Base-by-base conservation (phyloP, 2,113 vertebrate genomes). In the Columba janthina region DNA sequence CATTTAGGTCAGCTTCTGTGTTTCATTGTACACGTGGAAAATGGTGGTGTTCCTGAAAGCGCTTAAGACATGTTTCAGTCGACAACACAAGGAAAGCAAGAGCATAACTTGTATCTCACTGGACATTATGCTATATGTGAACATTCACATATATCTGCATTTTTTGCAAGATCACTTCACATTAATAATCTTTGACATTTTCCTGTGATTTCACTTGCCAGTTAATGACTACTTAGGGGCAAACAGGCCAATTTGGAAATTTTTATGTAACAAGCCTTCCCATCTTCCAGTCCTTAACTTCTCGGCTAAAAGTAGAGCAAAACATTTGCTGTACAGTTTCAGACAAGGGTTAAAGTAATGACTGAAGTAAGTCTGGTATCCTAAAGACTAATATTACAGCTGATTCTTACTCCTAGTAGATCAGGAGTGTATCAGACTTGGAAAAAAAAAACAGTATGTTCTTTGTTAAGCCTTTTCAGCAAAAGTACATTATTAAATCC, bases 31-130 rank as follows among this genome's bases (percentile, higher is more conserved):
- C 50, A 42, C 8, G 26, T 18, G 48, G 56, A 69, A 78, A 69
- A 78, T 5, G 1, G 22, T 50, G 28, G 6, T 88, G 21, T 9
- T 72, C 19, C 53, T 51, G 48, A 79, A 84, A 84, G 54, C 10
- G 44, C 34, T 67, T 67, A 44, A 60, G 12, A 29, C 4, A 10
- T 19, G 5, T 48, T 60, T 53, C 60, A 69, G 26, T 32, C 12
- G 11, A 50, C 34, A 75, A 53, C 9, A 75, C 2, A 46, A 14
- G 28, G 31, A 89, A 71, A 93, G 42, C 28, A 67, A 50, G 8
- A 61, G 8, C 0, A 0, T 34, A 38, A 85, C 21, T 57, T 12
- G 0, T 12, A 57, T 15, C 28, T 81, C 34, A 74, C 50, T 26
- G 18, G 40, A 65, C 31, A 17, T 53, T 34, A 73, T 3, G 8